Evolutionary conservation across 2,888 invertebrate species (phyloP).

Genomic region (Norana najaformis): DNA sequence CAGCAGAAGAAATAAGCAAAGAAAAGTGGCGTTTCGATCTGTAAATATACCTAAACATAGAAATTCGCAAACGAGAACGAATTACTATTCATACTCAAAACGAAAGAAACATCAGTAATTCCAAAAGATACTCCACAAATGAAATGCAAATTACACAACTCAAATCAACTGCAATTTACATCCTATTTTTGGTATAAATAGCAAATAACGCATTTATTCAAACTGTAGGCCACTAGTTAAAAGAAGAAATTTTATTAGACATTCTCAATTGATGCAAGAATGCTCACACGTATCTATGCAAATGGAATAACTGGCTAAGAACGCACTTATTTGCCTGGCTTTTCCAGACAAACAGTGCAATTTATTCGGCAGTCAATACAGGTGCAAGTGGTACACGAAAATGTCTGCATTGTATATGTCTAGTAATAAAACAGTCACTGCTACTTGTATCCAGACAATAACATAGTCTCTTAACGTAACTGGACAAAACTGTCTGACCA

Average conservation of each 20-base stretch:
- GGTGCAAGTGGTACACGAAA: not conserved
- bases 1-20: not conserved
- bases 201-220: not conserved
- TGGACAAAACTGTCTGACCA: too few species aligned
- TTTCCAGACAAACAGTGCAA: not conserved
- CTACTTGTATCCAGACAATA: not conserved
- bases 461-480: too few species aligned
- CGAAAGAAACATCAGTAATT: not conserved
- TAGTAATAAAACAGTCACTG: not conserved
- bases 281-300: not conserved
- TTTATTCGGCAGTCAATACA: not conserved
- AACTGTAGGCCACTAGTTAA: not conserved
- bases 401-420: not conserved
- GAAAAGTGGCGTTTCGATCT: not conserved
- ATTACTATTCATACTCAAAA: not conserved
- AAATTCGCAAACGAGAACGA: not conserved
- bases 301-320: not conserved
- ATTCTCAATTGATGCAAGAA: not conserved
- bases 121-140: not conserved
- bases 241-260: not conserved
- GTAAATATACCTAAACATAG: not conserved
- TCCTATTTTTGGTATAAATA: not conserved
- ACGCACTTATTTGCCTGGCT: not conserved
- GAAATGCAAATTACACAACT: not conserved
- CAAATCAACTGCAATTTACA: not conserved